Base-by-base conservation (phyloP, 1,140 invertebrate genomes). In the Conopomorpha cramerella region DNA sequence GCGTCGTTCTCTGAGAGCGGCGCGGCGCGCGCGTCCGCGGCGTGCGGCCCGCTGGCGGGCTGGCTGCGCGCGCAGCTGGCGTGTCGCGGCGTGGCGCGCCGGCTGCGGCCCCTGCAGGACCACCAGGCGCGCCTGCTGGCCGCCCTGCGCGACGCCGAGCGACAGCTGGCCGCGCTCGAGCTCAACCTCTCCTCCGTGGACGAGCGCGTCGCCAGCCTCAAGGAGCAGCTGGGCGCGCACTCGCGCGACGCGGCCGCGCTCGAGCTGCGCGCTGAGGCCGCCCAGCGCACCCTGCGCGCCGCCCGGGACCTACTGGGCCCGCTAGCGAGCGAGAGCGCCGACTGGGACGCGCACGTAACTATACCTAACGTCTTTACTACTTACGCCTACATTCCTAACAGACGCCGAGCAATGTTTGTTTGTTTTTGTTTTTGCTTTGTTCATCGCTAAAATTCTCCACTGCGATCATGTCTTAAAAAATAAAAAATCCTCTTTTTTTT, bases 31-130 rank as follows among this genome's bases (percentile, higher is more conserved):
- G 98, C 96, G 0, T 99, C 96, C 1, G 86, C 89, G 0, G 96
- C 95, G 1, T 95, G 95, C 7, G 96, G 95, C n/a, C 96, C 96
- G 1, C 72, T 99, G 18, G 96, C 97, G 1, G 86, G 89, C 16
- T 99, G 97, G 97, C 96, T 99, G 1, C 85, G 86, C 26, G 97
- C 98, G 6, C 98, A 98, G 79, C 86, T 99, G 0, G 87, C 92
- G 48, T 99, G 92, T 67, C 91, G 93, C 0, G 84, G 87, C 43
- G 93, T 98, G 16, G 72, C 97, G 16, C 88, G 93, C 46, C 94
- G 95, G 70, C 95, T 98, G 33, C 86, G 86, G 39, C 96, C 96
- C 0, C 70, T 98, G 30, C 93, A 96, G 63, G 78, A 78, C 6
- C 94, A 98, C 70, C 94, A 97, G 70, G 77, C 83, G 17, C 82